phyloP scores from a whole-genome alignment of 2,888 invertebrate genomes.

The Macrophya annulata region DNA sequence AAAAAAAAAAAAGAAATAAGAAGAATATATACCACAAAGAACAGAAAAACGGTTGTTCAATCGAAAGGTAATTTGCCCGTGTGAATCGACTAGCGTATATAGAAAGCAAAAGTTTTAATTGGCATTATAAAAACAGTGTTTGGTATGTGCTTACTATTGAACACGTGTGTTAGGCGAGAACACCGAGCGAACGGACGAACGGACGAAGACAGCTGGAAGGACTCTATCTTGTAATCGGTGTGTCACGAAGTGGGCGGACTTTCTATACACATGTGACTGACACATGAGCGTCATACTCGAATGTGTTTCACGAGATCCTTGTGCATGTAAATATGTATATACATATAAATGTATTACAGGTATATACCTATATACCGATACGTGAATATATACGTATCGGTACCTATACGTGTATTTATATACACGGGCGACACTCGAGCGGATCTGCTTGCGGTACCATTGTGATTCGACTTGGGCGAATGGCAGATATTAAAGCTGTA shows the following conservation, averaged over 20 bases:
- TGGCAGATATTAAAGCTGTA: slow-evolving; percentile 71
- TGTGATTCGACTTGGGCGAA: slow-evolving; percentile 67
- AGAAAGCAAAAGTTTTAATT: slow-evolving; percentile 55
- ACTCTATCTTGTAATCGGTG: slow-evolving; percentile 57
- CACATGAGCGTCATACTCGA: neutral
- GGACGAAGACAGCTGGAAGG: slow-evolving; percentile 56
- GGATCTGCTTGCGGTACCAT: slow-evolving; percentile 57
- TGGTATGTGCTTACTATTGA: slow-evolving; percentile 32
- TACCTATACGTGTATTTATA: neutral
- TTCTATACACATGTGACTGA: slow-evolving; percentile 65
- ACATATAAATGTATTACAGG: neutral
- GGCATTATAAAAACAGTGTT: slow-evolving; percentile 51
- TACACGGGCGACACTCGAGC: slow-evolving; percentile 32
- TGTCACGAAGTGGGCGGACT: slow-evolving; percentile 72
- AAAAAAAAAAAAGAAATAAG: no score
- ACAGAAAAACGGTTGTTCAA: slow-evolving; percentile 32
- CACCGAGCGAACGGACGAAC: slow-evolving; percentile 23
- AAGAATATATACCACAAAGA: no score
- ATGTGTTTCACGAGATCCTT: slow-evolving; percentile 3
- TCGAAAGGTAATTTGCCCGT: slow-evolving; percentile 37
- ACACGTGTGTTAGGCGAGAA: slow-evolving; percentile 48
- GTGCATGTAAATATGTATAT: slow-evolving; percentile 5
- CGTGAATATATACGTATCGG: neutral
- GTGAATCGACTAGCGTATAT: slow-evolving; percentile 24
- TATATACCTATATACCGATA: neutral